These are phyloP conservation scores for Oreochromis mossambicus DNA, from an alignment of 2,797 vertebrate genomes.

Conservation along the genomic window DNA sequence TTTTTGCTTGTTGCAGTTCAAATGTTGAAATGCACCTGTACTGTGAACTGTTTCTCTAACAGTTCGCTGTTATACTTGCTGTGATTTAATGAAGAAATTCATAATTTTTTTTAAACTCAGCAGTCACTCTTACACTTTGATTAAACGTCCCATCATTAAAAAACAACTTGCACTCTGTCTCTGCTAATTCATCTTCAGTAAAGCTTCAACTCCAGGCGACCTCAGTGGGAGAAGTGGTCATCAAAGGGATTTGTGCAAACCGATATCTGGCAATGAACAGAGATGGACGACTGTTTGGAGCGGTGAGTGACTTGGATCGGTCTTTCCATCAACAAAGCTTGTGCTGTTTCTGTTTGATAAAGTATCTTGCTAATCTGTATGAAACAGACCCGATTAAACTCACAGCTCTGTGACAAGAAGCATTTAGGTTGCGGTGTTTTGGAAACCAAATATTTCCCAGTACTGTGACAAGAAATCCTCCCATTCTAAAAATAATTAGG, in stretches of 20 bases:
- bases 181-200: slow-evolving; percentile 68
- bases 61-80: background rate
- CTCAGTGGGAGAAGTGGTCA: slow-evolving; percentile 91
- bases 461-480: background rate
- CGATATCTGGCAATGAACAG: slow-evolving; percentile 96
- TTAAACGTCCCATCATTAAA: background rate
- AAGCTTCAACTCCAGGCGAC: slow-evolving; percentile 95
- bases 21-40: background rate
- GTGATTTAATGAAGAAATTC: background rate
- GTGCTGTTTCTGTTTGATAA: background rate
- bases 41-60: background rate
- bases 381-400: background rate
- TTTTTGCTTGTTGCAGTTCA: background rate
- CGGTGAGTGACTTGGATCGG: slow-evolving; percentile 76
- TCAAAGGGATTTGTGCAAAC: slow-evolving; percentile 91
- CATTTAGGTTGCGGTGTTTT: background rate
- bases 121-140: background rate
- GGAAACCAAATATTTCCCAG: slow-evolving; percentile 26
- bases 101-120: background rate
- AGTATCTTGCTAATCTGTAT: background rate
- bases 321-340: background rate
- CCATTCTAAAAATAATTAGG: background rate
- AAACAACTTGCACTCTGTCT: background rate
- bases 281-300: slow-evolving; percentile 88
- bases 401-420: background rate